Percentiles rank a stretch among this genome's conserved stretches.
These are phyloP conservation scores for Eilema depressum DNA, from an alignment of 2,888 invertebrate species.

Conservation along the genomic window DNA sequence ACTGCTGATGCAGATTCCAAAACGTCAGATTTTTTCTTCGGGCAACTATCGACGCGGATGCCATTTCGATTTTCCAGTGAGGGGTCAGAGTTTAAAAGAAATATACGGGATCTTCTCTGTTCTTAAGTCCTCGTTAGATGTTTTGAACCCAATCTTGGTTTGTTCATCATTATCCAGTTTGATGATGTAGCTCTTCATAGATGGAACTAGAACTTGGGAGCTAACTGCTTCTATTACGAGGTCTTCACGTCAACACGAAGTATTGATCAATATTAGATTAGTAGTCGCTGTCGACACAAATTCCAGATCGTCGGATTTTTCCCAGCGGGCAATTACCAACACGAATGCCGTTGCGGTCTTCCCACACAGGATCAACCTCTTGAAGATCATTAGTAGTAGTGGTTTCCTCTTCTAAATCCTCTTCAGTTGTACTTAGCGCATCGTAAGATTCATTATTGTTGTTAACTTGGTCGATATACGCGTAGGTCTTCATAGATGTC, in stretches of 20 bases:
- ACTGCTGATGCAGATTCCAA: background rate
- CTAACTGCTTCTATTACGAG: background rate
- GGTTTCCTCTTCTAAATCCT: conserved; percentile 8
- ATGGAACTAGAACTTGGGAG: background rate
- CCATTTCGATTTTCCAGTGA: background rate
- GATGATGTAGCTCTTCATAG: background rate
- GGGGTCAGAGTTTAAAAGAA: background rate
- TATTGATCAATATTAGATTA: conserved; percentile 14
- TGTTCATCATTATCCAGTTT: background rate
- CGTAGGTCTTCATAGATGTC: conserved; percentile 27
- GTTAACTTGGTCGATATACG: conserved; percentile 32
- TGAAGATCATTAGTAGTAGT: background rate
- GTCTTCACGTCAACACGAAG: background rate
- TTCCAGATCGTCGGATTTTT: conserved; percentile 39
- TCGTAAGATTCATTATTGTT: conserved; percentile 23
- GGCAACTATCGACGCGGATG: background rate
- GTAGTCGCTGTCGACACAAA: conserved; percentile 48
- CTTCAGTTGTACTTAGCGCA: conserved; percentile 21
- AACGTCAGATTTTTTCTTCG: background rate
- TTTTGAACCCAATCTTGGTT: background rate
- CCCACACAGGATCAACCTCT: conserved; percentile 35
- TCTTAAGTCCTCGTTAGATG: background rate
- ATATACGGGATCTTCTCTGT: too few species aligned
- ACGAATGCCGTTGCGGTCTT: conserved; percentile 44
- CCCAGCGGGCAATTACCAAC: conserved; percentile 43